These are phyloP conservation scores for Meganola albula DNA, from an alignment of 2,888 invertebrate genomes.

Conservation along the genomic window DNA sequence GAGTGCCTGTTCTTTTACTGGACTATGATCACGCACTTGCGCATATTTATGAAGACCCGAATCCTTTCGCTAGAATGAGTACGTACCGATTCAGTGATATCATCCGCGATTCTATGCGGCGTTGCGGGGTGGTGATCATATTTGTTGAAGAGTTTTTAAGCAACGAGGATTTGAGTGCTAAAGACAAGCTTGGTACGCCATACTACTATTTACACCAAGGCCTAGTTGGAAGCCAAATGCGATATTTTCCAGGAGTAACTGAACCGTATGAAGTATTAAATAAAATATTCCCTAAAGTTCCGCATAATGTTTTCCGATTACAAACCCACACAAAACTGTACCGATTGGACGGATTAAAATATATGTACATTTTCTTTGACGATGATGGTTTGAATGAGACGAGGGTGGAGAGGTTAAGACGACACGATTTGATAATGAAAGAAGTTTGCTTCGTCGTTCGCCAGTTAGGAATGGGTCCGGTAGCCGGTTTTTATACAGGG, in stretches of 20 bases:
- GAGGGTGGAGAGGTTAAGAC: conserved; percentile 29
- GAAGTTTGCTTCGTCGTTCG: conserved; percentile 36
- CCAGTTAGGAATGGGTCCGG: conserved; percentile 30
- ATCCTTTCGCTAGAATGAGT: conserved; percentile 42
- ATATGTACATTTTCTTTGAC: conserved; percentile 48
- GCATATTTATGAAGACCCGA: conserved; percentile 25
- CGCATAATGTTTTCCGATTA: conserved; percentile 35
- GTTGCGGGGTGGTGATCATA: conserved; percentile 36
- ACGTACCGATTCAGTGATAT: conserved; percentile 35
- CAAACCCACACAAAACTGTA: conserved; percentile 28
- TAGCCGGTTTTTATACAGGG: conserved; percentile 55
- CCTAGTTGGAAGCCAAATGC: conserved; percentile 33
- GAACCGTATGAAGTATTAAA: conserved; percentile 40
- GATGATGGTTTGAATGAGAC: conserved; percentile 35
- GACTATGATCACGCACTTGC: conserved; percentile 36
- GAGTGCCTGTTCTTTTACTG: conserved; percentile 49
- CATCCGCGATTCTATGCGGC: conserved; percentile 30
- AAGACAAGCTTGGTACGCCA: conserved; percentile 42
- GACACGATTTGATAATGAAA: conserved; percentile 48
- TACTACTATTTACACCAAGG: conserved; percentile 34
- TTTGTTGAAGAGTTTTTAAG: conserved; percentile 51
- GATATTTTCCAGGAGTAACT: conserved; percentile 44
- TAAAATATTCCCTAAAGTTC: conserved; percentile 29
- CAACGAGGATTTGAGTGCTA: conserved; percentile 46
- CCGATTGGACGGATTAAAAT: conserved; percentile 33